Base-by-base conservation (phyloP, 2,888 invertebrate genomes). In the Cephus runcator region DNA sequence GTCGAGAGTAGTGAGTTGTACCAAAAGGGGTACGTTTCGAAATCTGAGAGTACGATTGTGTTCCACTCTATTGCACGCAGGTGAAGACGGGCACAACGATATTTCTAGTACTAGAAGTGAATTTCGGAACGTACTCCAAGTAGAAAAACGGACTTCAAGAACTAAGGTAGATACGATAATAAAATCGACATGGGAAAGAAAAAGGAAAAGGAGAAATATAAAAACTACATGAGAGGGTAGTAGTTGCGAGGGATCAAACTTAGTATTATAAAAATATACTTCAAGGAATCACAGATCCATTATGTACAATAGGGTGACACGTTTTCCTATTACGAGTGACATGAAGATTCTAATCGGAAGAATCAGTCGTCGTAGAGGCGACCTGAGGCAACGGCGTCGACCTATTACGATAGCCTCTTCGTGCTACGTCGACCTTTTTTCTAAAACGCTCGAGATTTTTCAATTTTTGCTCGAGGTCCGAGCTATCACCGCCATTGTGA, bases 251-350 rank as follows among this genome's bases (percentile, higher is more conserved):
- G 80, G 83, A 82, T 83, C 80, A 85, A 88, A 88, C 85, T 88
- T 82, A 87, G 82, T 86, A 82, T 87, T 88, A 88, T 87, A 89
- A 89, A 89, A 89, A 89, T 89, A 89, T 88, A 88, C 83, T 87
- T 86, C 83, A 85, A 86, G 85, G 86, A 88, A 90, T 89, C 88
- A 89, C 88, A 89, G 88, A 85, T 88, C 84, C 83, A 85, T 85
- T 89, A 89, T 90, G 79, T 90, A 90, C 89, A 90, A 80, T 80
- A 82, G 82, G 82, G 79, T 79, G 71, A 31, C 31, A 71, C n/a
- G 31, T 15, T 31, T 34, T 33, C 23, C 34, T 6, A 34, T 31
- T 31, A 71, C 71, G 31, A 71, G 23, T 15, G 71, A 71, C 34
- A 34, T 12, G 15, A 34, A 71, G 15, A 71, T 73, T 81, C 80